phyloP scores from a whole-genome alignment of 2,888 invertebrate species.

The Mactromeris polynyma region DNA sequence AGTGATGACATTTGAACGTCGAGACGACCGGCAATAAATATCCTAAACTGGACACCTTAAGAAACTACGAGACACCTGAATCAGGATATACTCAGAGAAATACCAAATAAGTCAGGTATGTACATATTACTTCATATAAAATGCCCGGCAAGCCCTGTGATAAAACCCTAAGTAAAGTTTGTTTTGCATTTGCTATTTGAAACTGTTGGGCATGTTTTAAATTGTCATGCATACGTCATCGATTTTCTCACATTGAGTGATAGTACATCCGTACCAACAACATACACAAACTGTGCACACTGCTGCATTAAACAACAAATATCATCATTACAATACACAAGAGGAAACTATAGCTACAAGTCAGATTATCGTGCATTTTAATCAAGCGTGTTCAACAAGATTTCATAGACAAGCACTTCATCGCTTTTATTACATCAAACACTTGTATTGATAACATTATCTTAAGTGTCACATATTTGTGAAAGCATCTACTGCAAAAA shows the following conservation, averaged over 20 bases:
- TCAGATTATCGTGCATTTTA: conserved; percentile 4
- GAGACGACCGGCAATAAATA: neutral
- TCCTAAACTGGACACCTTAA: neutral
- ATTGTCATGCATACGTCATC: no score
- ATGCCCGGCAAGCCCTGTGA: no score
- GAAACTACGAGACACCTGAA: no score
- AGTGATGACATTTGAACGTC: neutral
- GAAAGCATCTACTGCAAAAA: neutral
- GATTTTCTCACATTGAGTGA: no score
- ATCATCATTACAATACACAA: neutral
- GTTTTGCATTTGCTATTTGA: no score
- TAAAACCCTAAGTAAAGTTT: no score
- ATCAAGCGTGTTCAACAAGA: conserved; percentile 12
- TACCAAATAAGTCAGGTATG: no score
- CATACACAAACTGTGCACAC: no score
- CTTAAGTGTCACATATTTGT: neutral
- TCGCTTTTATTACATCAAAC: neutral
- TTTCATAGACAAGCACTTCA: neutral
- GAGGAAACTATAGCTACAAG: neutral
- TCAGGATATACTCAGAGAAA: no score
- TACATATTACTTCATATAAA: no score
- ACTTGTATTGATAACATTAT: neutral
- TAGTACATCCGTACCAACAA: no score
- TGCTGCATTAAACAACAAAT: neutral
- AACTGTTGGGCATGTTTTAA: no score